phyloP scores from a whole-genome alignment of 2,888 invertebrate genomes.

The Eupithecia pulchellata region DNA sequence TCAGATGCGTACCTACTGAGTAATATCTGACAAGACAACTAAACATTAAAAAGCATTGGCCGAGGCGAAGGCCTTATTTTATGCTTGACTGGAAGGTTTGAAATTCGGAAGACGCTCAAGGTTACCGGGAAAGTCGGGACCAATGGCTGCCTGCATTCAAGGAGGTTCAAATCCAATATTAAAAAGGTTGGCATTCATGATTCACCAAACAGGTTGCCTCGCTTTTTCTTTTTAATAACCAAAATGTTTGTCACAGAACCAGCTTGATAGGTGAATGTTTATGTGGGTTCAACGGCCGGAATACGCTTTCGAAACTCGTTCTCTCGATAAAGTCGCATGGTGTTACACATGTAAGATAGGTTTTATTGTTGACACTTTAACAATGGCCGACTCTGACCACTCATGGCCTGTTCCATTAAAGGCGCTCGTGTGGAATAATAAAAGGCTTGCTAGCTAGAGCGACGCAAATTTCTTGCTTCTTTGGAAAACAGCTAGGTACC shows the following conservation, averaged over 20 bases:
- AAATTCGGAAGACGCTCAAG: constrained; percentile 14
- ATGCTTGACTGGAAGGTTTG: not conserved
- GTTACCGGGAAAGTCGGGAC: not conserved
- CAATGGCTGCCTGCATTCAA: constrained; percentile 14
- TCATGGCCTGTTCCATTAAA: constrained; percentile 57
- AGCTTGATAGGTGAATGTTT: constrained; percentile 69
- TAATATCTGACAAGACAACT: not conserved
- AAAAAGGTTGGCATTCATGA: constrained; percentile 46
- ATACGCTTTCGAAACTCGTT: constrained; percentile 80
- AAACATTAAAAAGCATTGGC: constrained; percentile 6
- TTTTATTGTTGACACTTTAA: constrained; percentile 56
- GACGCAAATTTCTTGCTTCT: constrained; percentile 27
- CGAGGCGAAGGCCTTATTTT: not conserved
- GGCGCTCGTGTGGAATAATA: constrained; percentile 45
- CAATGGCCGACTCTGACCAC: constrained; percentile 54
- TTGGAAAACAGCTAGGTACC: constrained; percentile 18
- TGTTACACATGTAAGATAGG: constrained; percentile 44
- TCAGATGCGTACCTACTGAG: constrained; percentile 20
- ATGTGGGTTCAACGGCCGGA: constrained; percentile 69
- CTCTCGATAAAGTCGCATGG: constrained; percentile 64
- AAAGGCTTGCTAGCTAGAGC: constrained; percentile 24
- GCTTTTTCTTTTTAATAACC: constrained; percentile 44
- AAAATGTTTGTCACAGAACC: constrained; percentile 59
- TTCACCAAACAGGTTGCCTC: constrained; percentile 45
- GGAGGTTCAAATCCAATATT: constrained; percentile 39